Evolutionary conservation across 2,888 invertebrate species (phyloP).

Genomic region (Tanytarsus gracilentus): DNA sequence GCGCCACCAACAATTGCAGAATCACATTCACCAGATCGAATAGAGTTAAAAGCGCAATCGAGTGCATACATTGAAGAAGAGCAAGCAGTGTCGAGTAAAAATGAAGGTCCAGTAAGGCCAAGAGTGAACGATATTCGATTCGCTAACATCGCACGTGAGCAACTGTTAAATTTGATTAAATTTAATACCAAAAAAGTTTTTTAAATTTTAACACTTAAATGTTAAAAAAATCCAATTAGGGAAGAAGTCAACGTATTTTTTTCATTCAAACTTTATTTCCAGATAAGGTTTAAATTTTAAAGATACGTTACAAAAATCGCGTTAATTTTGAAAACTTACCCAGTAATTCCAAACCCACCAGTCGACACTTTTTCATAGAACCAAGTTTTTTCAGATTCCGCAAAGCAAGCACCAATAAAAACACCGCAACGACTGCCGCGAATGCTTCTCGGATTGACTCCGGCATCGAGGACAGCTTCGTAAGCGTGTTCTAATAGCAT

Average conservation of each 20-base stretch:
- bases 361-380: slow-evolving; percentile 55
- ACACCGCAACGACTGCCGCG: slow-evolving; percentile 63
- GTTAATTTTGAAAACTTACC: slow-evolving; percentile 32
- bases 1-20: slow-evolving; percentile 82
- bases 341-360: slow-evolving; percentile 44
- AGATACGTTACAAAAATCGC: too few species aligned
- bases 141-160: slow-evolving; percentile 85
- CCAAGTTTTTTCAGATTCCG: slow-evolving; percentile 65
- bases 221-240: not conserved
- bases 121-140: slow-evolving; percentile 84
- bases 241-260: too few species aligned
- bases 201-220: not conserved
- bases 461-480: slow-evolving; percentile 70
- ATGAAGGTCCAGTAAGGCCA: slow-evolving; percentile 82
- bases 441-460: slow-evolving; percentile 55
- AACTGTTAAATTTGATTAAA: slow-evolving; percentile 44
- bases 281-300: too few species aligned
- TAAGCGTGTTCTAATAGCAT: slow-evolving; percentile 67
- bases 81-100: slow-evolving; percentile 85
- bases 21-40: slow-evolving; percentile 74
- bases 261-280: too few species aligned
- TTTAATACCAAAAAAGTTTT: too few species aligned
- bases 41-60: slow-evolving; percentile 68
- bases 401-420: slow-evolving; percentile 60
- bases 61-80: slow-evolving; percentile 86